Evolutionary conservation across 1,140 invertebrate species (phyloP), one percentile per base, ranked within the genome.

Genomic region (Gryllus bimaculatus): DNA sequence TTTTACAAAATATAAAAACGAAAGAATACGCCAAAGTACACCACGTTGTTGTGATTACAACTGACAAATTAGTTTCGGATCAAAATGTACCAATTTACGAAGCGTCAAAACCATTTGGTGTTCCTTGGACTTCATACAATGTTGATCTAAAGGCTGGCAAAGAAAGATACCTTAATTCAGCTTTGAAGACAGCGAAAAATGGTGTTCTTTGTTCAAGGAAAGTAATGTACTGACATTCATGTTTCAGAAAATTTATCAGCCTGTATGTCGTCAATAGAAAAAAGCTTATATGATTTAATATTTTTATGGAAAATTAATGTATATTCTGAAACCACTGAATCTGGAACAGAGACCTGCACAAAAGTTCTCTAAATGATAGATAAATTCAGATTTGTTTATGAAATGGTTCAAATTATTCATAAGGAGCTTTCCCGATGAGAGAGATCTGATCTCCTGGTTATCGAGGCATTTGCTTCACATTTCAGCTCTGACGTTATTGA

Each of bases 391-490:
- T 78, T 74, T 76, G 47, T 76, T 79, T 77, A 75, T 18, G 18
- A 10, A 48, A 21, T 75, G 78, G 74, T 77, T 73, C n/a, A 13
- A n/a, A 15, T 73, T 73, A 1, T 73, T 73, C 66, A 13, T 73
- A n/a, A 73, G n/a, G 6, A 15, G 66, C 66, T 3, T 15, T 73
- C 13, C 66, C 66, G 6, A 13, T 73, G 26, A 39, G 1, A 39
- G 1, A 73, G 66, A 73, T 6, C 66, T n/a, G 6, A 3, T 73
- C 66, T 81, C 54, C 74, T 86, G 10, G 47, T 85, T 48, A 79
- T 85, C 66, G 84, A 86, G 82, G 81, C 82, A 2, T 83, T 84
- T 82, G 74, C 81, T 47, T 84, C 83, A 78, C 83, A 85, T 79
- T 84, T 84, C 75, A 82, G 78, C 79, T 76, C 84, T 20, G 81